Base-by-base conservation (phyloP, 2,888 invertebrate species). In the Dioctria linearis region DNA sequence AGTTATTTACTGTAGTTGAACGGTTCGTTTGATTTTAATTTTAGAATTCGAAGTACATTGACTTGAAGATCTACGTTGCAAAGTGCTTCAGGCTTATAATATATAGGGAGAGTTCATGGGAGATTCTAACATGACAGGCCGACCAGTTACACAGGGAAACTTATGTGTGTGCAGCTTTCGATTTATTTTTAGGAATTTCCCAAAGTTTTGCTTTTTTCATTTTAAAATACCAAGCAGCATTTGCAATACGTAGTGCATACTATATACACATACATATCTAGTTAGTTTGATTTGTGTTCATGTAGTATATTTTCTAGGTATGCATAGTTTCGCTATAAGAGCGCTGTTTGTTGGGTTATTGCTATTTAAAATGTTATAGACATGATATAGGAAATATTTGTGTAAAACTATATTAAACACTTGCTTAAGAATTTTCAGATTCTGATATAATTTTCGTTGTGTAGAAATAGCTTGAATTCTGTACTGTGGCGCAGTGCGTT, bases 11-110 rank as follows among this genome's bases (percentile, higher is more conserved):
- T 75, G 73, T 75, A 75, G 73, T 75, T 75, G 63, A 80, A 80
- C 80, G 80, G 63, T 80, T 73, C 73, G 73, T 57, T 80, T 69
- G 73, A 73, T 80, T 80, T 80, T 80, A 80, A 80, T 80, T 80
- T 80, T 80, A 80, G 80, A 80, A 71, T 63, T 51, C 11, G 46
- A 80, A 80, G 80, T 80, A 61, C 80, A 73, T 73, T 80, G 80
- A 80, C 80, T 80, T 73, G 59, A 13, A 59, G 71, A 65, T 43
- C 49, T 61, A 59, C 59, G 39, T 51, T 9, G 49, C 54, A 69
- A 39, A 59, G 3, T 25, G 59, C 73, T 43, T 49, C 42, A 59
- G 59, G 59, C 73, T 43, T 59, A 13, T 25, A 25, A 25, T 25
- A 25, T 25, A 25, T 25, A 25, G 25, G 25, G 73, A 59, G 42